Percentiles rank a stretch among this genome's conserved stretches.
phyloP scores from a whole-genome alignment of 2,113 vertebrate species.

The Thryonomys swinderianus region DNA sequence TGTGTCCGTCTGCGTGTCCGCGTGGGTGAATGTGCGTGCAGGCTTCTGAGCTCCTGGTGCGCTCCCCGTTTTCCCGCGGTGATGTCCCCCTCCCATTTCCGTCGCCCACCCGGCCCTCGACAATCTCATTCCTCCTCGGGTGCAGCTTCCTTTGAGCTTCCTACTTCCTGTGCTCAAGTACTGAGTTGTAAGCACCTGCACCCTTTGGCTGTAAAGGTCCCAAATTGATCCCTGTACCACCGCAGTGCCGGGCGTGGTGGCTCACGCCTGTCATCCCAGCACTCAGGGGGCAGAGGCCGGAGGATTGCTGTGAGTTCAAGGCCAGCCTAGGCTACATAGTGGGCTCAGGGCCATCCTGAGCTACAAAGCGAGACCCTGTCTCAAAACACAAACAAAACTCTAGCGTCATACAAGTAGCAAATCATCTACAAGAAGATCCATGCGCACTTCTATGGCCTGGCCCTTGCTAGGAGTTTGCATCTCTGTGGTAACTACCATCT shows the following conservation, averaged over 20 bases:
- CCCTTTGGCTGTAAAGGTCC: too few species aligned
- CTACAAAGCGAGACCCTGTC: too few species aligned
- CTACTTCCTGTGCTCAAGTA: neutral
- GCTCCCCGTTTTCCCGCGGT: neutral
- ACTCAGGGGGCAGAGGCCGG: too few species aligned
- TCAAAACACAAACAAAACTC: too few species aligned
- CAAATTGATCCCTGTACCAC: too few species aligned
- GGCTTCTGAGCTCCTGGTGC: neutral
- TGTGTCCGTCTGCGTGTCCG: neutral
- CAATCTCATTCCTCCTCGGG: rapidly evolving
- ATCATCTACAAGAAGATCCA: too few species aligned
- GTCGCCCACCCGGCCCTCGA: rapidly evolving
- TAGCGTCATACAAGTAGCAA: too few species aligned
- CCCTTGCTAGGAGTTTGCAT: neutral
- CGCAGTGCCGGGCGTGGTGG: too few species aligned
- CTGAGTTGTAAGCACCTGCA: neutral
- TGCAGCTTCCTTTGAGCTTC: neutral
- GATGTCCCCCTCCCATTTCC: neutral
- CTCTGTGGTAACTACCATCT: rapidly evolving
- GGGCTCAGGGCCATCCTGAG: too few species aligned
- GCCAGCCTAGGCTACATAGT: too few species aligned
- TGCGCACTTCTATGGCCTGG: neutral
- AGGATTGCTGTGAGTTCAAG: too few species aligned
- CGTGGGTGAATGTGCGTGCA: neutral
- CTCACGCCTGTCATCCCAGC: too few species aligned